These are phyloP conservation scores for Cistogaster globosa DNA, from an alignment of 2,888 invertebrate species.

Conservation along the genomic window DNA sequence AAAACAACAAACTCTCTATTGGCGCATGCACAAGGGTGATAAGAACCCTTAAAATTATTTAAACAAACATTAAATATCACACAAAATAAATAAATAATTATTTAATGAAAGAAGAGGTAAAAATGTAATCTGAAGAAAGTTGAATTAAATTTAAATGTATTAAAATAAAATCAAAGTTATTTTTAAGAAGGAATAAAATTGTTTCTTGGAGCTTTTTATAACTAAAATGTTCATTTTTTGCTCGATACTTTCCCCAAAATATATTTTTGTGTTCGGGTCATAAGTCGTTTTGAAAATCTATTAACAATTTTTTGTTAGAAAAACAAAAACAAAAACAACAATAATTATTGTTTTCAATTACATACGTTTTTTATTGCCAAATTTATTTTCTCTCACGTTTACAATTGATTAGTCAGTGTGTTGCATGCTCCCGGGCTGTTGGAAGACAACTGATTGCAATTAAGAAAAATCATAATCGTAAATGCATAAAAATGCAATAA, in stretches of 20 bases:
- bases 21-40: constrained; percentile 44
- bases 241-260: not conserved
- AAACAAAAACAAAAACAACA: constrained; percentile 16
- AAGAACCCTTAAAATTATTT: constrained; percentile 73
- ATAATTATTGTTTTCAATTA: constrained; percentile 60
- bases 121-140: not conserved
- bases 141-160: too few relatives aligned
- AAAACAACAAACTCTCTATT: too few relatives aligned
- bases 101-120: not conserved
- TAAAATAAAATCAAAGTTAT: not conserved
- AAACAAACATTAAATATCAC: constrained; percentile 75
- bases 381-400: constrained; percentile 24
- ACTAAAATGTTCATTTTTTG: not conserved
- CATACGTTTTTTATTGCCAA: constrained; percentile 47
- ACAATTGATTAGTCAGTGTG: not conserved
- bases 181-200: not conserved
- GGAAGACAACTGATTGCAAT: constrained; percentile 45
- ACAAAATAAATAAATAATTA: not conserved
- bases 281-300: constrained; percentile 17
- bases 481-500: constrained; percentile 73
- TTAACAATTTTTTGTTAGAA: not conserved
- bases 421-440: constrained; percentile 25
- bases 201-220: not conserved
- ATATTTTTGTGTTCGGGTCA: not conserved
- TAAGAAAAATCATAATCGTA: constrained; percentile 55